phyloP scores from a whole-genome alignment of 2,113 vertebrate genomes.

The Pangasianodon hypophthalmus region DNA sequence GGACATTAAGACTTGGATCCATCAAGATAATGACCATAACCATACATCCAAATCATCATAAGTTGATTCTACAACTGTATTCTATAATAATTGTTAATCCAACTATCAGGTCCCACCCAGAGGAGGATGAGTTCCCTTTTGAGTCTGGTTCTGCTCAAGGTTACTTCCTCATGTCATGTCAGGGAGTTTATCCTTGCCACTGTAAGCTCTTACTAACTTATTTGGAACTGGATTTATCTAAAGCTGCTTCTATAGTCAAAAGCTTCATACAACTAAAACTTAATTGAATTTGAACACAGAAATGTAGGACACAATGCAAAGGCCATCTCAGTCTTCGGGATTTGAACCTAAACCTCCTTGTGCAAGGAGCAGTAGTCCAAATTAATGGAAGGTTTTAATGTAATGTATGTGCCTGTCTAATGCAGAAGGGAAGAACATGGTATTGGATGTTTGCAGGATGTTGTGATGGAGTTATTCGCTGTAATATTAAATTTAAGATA shows the following conservation, averaged over 20 bases:
- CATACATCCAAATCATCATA: no score
- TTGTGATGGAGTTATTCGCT: neutral
- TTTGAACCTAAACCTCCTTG: neutral
- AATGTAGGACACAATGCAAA: neutral
- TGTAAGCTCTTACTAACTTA: neutral
- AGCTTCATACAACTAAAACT: neutral
- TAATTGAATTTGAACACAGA: neutral
- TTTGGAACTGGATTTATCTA: neutral
- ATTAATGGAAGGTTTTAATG: neutral
- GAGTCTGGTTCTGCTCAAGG: neutral
- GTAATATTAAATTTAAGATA: neutral
- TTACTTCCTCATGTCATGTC: neutral
- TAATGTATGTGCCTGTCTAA: neutral
- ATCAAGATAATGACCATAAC: neutral
- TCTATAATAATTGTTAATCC: neutral
- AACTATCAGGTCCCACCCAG: neutral
- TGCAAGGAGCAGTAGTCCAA: neutral
- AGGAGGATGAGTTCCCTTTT: neutral
- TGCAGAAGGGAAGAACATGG: neutral
- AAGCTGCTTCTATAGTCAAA: neutral
- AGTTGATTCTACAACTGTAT: neutral
- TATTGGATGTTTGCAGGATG: neutral
- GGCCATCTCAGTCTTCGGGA: neutral
- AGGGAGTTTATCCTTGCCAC: neutral
- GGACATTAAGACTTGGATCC: neutral